These are phyloP conservation scores for Berghia stephanieae DNA, from an alignment of 1,140 invertebrate species.

Conservation along the genomic window DNA sequence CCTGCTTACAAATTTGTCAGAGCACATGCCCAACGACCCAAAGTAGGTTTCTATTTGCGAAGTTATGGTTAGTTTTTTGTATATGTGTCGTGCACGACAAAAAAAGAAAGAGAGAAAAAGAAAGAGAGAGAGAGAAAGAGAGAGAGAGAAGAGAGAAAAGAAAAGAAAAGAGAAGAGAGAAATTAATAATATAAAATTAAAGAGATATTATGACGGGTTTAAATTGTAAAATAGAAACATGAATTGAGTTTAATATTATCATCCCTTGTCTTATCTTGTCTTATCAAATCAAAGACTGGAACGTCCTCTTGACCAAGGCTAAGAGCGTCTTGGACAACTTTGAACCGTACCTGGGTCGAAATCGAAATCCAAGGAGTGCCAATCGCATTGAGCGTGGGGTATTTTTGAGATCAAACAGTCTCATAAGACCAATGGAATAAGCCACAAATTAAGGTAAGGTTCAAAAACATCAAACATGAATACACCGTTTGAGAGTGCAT, in stretches of 20 bases:
- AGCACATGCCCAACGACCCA: constrained; percentile 99
- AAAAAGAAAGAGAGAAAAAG: too few relatives aligned
- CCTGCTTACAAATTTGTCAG: constrained; percentile 97
- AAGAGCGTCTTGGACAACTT: constrained; percentile 98
- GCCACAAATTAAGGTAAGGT: constrained; percentile 92
- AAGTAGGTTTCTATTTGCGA: constrained; percentile 68
- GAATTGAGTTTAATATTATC: background rate
- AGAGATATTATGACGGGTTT: background rate
- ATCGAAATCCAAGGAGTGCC: constrained; percentile 94
- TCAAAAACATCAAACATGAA: background rate
- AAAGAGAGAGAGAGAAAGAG: too few relatives aligned
- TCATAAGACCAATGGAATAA: constrained; percentile 99
- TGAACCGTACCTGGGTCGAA: constrained; percentile 97
- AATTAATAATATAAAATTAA: background rate
- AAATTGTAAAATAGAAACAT: background rate
- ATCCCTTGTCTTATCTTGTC: too few relatives aligned
- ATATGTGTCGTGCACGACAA: too few relatives aligned
- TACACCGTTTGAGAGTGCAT: background rate
- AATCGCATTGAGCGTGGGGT: constrained; percentile 96
- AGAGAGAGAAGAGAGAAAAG: background rate
- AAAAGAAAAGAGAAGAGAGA: too few relatives aligned
- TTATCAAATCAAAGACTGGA: constrained; percentile 75
- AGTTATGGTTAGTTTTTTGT: too few relatives aligned
- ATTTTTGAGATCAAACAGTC: constrained; percentile 99
- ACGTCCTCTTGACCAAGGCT: constrained; percentile 95